Evolutionary conservation across 2,888 invertebrate genomes (phyloP).

Genomic region (Mythimna impura): DNA sequence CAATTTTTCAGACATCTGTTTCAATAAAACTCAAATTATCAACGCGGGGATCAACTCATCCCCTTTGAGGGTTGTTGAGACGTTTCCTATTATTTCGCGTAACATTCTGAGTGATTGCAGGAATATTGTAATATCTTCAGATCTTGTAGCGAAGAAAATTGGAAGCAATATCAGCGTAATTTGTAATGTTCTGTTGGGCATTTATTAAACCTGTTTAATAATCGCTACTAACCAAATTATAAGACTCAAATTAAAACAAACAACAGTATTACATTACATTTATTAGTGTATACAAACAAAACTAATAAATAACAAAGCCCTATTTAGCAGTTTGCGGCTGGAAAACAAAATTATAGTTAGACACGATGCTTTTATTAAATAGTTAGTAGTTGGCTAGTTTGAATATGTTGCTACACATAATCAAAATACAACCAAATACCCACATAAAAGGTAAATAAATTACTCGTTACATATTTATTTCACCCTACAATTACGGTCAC

Average conservation of each 20-base stretch:
- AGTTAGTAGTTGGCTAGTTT: neutral
- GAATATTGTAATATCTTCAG: slow-evolving; percentile 45
- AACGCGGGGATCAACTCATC: slow-evolving; percentile 75
- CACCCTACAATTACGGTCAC: neutral
- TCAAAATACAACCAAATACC: neutral
- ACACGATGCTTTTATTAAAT: slow-evolving; percentile 8
- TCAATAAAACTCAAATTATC: slow-evolving; percentile 78
- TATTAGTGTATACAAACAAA: neutral
- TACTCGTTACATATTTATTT: neutral
- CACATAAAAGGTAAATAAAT: neutral
- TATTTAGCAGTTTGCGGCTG: slow-evolving; percentile 3
- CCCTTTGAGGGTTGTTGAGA: slow-evolving; percentile 79
- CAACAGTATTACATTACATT: slow-evolving; percentile 1
- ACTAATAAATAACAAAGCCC: slow-evolving; percentile 1
- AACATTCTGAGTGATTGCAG: slow-evolving; percentile 71
- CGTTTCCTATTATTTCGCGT: slow-evolving; percentile 75
- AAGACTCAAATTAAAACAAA: slow-evolving; percentile 7
- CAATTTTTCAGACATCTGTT: slow-evolving; percentile 69
- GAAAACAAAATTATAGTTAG: slow-evolving; percentile 1
- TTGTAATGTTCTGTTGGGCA: neutral
- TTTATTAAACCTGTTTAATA: neutral
- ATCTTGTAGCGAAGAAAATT: slow-evolving; percentile 28
- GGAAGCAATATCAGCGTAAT: slow-evolving; percentile 28
- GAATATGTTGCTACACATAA: neutral
- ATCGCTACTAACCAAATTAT: neutral